phyloP scores from a whole-genome alignment of 2,113 vertebrate genomes.

The Lagopus muta region DNA sequence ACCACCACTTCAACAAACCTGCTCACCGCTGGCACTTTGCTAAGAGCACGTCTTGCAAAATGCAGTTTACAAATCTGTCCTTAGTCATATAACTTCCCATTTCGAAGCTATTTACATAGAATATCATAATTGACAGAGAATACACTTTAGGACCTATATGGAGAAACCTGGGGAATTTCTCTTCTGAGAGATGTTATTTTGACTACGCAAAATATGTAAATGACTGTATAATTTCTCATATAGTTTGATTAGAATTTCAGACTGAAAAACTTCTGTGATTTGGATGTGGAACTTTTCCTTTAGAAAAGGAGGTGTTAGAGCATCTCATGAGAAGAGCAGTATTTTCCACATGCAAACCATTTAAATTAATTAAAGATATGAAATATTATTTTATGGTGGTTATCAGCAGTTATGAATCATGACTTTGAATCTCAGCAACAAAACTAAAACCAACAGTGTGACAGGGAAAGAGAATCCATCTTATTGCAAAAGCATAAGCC shows the following conservation, averaged over 20 bases:
- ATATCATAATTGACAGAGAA: rapidly evolving
- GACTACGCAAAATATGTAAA: background rate
- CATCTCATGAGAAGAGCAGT: background rate
- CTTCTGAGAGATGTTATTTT: background rate
- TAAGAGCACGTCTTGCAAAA: rapidly evolving
- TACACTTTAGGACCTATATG: background rate
- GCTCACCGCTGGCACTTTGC: background rate
- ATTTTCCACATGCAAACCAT: background rate
- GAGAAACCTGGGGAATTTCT: background rate
- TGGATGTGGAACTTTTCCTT: background rate
- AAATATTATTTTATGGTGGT: background rate
- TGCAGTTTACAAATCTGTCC: rapidly evolving
- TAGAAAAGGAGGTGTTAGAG: background rate
- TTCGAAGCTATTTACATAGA: background rate
- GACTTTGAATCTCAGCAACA: background rate
- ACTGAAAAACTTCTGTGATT: background rate
- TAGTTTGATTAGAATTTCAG: background rate
- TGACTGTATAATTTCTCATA: rapidly evolving
- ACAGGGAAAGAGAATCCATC: background rate
- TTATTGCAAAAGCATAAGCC: background rate
- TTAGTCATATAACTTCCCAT: background rate
- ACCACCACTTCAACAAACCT: background rate
- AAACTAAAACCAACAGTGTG: rapidly evolving
- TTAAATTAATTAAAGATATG: background rate
- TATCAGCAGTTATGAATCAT: background rate